Evolutionary conservation across 2,888 invertebrate species (phyloP), one percentile per base, ranked within the genome.

Genomic region (Machimus atricapillus): DNA sequence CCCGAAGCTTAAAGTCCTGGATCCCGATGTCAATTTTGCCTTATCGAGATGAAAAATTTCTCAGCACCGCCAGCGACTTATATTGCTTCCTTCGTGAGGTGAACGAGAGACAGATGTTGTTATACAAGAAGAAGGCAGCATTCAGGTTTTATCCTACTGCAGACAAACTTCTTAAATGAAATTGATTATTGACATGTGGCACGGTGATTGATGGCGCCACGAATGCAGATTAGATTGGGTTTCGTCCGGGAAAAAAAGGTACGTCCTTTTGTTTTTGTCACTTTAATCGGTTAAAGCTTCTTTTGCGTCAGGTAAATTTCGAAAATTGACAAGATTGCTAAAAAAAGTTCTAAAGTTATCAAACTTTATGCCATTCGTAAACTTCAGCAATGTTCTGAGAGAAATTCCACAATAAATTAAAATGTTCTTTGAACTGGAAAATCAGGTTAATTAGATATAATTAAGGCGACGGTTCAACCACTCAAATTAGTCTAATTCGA

Each of bases 131-230:
- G 23, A 43, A 78, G 19, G 46, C 66, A 27, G 14, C 66, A 27
- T 16, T 23, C 52, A 23, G 23, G 8, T 14, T 14, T 6, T 79
- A 19, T 27, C 31, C 52, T 27, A 27, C 31, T 52, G 46, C 27
- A 52, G 52, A 52, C 52, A 79, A 52, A 79, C 46, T 79, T 52
- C 31, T 52, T 52, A 52, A 79, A 79, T 79, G 56, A 79, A 79
- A 79, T 79, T 46, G 79, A 79, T 79, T 52, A 79, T 46, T 79
- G 79, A 79, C 79, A 79, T 79, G 79, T 79, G 79, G 79, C 40
- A 79, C 79, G 23, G 52, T 79, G 79, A 79, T 79, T 52, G 79
- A 79, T 79, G 52, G 52, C 16, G 31, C 52, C 52, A 79, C 52
- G 34, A 79, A 79, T 56, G 40, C 79, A 34, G 31, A 79, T 79